phyloP scores from a whole-genome alignment of 2,888 invertebrate genomes.

The Melipona beecheii region DNA sequence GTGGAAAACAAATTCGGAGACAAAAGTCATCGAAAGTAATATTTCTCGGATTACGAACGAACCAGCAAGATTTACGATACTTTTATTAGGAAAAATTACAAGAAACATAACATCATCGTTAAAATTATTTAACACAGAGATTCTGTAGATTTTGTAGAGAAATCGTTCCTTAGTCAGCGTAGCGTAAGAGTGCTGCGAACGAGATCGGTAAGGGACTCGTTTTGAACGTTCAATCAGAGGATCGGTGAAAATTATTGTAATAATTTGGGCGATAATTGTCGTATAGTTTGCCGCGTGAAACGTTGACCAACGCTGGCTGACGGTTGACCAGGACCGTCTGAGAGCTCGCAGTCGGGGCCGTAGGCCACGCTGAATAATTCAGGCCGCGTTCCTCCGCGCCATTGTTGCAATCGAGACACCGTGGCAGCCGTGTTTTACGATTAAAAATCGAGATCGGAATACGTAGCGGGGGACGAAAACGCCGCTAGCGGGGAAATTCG shows the following conservation, averaged over 20 bases:
- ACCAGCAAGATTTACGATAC: too few relatives aligned
- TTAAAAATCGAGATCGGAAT: conserved; percentile 63
- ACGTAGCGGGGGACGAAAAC: conserved; percentile 22
- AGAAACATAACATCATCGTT: too few relatives aligned
- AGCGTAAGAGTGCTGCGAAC: not conserved
- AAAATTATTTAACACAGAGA: not conserved
- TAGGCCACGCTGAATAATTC: conserved; percentile 71
- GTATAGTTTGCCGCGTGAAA: conserved; percentile 46
- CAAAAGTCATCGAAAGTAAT: too few relatives aligned
- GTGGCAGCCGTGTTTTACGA: conserved; percentile 61
- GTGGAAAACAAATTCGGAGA: too few relatives aligned
- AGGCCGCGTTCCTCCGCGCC: conserved; percentile 54
- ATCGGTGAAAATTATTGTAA: conserved; percentile 62
- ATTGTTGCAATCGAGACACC: conserved; percentile 65
- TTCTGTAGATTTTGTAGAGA: not conserved
- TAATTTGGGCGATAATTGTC: conserved; percentile 30
- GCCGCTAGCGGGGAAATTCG: conserved; percentile 36
- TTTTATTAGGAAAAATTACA: too few relatives aligned
- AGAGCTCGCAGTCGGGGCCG: conserved; percentile 51
- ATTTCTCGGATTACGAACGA: too few relatives aligned
- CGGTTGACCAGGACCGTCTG: conserved; percentile 50
- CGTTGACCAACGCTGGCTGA: conserved; percentile 43
- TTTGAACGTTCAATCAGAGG: conserved; percentile 69
- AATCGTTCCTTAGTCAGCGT: not conserved
- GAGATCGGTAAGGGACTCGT: conserved; percentile 36